Base-by-base conservation (phyloP, 1,140 invertebrate genomes). In the Lordiphosa stackelbergi region DNA sequence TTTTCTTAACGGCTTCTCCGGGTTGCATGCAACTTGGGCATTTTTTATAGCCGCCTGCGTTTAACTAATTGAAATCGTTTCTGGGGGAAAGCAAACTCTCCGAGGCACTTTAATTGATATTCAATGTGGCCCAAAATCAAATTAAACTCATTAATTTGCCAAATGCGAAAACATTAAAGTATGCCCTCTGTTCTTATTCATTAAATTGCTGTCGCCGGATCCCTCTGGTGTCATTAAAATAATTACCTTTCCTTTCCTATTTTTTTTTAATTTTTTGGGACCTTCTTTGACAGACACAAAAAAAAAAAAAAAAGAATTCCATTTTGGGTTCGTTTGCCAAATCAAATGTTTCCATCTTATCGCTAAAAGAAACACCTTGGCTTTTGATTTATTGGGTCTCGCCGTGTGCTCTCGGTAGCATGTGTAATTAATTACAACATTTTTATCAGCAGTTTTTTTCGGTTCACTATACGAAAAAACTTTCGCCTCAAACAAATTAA, bases 31-130 rank as follows among this genome's bases (percentile, higher is more conserved):
- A 48, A 59, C 53, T 57, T 37, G 60, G 70, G 64, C 58, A 60
- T 69, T 72, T 74, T 31, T 85, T 71, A 84, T 63, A 66, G 77
- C 62, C 75, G 37, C 53, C 59, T 71, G 65, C 69, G 72, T 62
- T 83, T 77, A 83, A 83, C 72, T 83, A 83, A 83, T 83, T 83
- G 77, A 83, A 83, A 83, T 83, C 65, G 68, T 78, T 78, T 8
- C 5, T 5, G 28, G 28, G 28, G 28, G 8, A 31, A 31, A 31
- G 24, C 5, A 7, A 28, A 28, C 22, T 24, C n/a, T 45, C 19
- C 4, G 19, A 3, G 28, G 28, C 28, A 31, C 28, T 31, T 31
- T 31, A 31, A 31, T 31, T 31, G 28, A 31, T 31, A 31, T 31
- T 31, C 28, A 31, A 31, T 31, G 28, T 31, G 7, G 28, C 28